phyloP scores from a whole-genome alignment of 2,113 vertebrate genomes.

The Cathartes aura region DNA sequence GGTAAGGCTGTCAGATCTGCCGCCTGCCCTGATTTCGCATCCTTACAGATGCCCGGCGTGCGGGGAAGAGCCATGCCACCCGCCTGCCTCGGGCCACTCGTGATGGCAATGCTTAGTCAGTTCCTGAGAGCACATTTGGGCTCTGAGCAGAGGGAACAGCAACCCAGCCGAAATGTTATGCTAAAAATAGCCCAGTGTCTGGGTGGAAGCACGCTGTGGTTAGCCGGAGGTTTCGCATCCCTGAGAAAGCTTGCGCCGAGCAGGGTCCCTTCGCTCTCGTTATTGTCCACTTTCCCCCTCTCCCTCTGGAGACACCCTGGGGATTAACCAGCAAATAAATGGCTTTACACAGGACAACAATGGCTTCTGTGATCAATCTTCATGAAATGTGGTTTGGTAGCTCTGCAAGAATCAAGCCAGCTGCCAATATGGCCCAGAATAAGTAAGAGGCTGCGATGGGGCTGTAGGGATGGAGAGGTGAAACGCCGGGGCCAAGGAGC shows the following conservation, averaged over 20 bases:
- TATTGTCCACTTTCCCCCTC: not conserved
- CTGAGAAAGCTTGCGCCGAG: not conserved
- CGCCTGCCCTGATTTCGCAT: not conserved
- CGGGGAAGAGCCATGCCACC: not conserved
- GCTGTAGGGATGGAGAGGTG: rapidly evolving
- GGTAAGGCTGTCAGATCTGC: not conserved
- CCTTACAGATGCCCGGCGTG: rapidly evolving
- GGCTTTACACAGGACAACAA: not conserved
- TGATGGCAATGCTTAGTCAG: not conserved
- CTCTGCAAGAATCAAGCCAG: not conserved
- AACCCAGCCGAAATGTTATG: not conserved
- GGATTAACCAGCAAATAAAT: not conserved
- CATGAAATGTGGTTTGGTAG: slow-evolving; percentile 13
- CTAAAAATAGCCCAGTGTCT: slow-evolving; percentile 7
- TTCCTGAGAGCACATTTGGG: not conserved
- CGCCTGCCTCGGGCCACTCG: rapidly evolving
- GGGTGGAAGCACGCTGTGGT: not conserved
- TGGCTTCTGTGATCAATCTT: not conserved
- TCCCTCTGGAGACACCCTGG: not conserved
- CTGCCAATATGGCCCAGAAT: not conserved
- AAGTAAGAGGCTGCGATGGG: not conserved
- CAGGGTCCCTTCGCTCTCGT: not conserved
- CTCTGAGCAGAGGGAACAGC: not conserved
- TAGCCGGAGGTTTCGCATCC: not conserved
- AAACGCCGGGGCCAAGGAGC: rapidly evolving